Percentiles rank a stretch among this genome's conserved stretches.
Evolutionary conservation across 2,888 invertebrate genomes (phyloP).

Genomic region (Chloroclysta siterata): DNA sequence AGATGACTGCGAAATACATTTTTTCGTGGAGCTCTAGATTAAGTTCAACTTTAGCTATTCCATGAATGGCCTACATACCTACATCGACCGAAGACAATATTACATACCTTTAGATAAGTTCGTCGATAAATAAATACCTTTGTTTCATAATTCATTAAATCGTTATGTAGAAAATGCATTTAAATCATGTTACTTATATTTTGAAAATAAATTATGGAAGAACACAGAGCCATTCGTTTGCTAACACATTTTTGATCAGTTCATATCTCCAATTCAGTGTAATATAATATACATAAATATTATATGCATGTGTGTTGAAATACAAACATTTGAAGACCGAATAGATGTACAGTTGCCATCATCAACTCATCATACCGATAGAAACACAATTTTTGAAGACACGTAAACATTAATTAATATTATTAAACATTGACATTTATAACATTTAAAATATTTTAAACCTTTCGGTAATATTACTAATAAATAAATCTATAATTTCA

Average conservation of each 20-base stretch:
- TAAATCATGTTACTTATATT: background rate
- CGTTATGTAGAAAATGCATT: slow-evolving; percentile 25
- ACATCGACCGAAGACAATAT: slow-evolving; percentile 32
- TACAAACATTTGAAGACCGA: too few species aligned
- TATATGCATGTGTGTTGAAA: too few species aligned
- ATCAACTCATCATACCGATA: background rate
- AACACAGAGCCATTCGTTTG: too few species aligned
- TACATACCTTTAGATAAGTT: slow-evolving; percentile 1
- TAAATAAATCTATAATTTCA: slow-evolving; percentile 20
- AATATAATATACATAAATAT: too few species aligned
- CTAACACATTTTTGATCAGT: too few species aligned
- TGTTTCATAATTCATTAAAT: background rate
- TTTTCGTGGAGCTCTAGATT: background rate
- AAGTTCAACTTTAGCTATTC: background rate
- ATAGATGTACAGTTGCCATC: background rate
- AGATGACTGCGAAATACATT: background rate
- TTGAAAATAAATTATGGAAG: too few species aligned
- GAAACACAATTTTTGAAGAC: background rate
- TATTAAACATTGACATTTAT: slow-evolving; percentile 20
- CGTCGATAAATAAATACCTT: slow-evolving; percentile 1
- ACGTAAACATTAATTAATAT: slow-evolving; percentile 20
- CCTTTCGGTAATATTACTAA: slow-evolving; percentile 19
- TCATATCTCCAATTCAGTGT: too few species aligned
- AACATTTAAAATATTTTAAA: slow-evolving; percentile 20
- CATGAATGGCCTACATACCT: slow-evolving; percentile 16